A percentile compares a stretch with the other conserved stretches of the same genome.
phyloP scores from a whole-genome alignment of 1,140 invertebrate species.

The Penaeus vannamei region DNA sequence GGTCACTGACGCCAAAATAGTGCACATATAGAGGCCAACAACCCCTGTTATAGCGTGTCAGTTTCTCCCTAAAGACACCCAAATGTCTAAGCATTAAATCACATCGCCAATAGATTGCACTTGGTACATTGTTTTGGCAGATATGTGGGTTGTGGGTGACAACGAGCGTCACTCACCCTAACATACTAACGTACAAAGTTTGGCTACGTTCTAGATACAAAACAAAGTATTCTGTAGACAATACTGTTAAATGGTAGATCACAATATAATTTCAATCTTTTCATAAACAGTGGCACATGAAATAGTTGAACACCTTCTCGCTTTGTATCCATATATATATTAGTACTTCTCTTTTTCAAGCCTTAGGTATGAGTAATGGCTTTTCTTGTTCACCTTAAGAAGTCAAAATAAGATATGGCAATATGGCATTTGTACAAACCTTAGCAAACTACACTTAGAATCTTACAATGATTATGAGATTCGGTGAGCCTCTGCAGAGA shows the following conservation, averaged over 20 bases:
- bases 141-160: conserved; percentile 58
- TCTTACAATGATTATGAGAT: conserved; percentile 60
- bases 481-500: conserved; percentile 53
- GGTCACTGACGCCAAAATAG: conserved; percentile 45
- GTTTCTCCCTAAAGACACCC: conserved; percentile 24
- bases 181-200: conserved; percentile 66
- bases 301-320: conserved; percentile 54
- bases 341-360: conserved; percentile 30
- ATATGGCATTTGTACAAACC: conserved; percentile 64
- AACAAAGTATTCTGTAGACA: conserved; percentile 64
- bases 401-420: conserved; percentile 60
- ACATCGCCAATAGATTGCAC: conserved; percentile 65
- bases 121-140: conserved; percentile 65
- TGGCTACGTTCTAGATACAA: conserved; percentile 63
- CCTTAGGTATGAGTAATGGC: conserved; percentile 7
- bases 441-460: conserved; percentile 63
- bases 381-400: conserved; percentile 49
- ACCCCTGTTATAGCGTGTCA: conserved; percentile 28
- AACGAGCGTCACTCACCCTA: conserved; percentile 38
- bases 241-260: conserved; percentile 63
- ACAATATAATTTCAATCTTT: conserved; percentile 51
- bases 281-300: conserved; percentile 59
- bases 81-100: conserved; percentile 56
- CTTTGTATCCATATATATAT: conserved; percentile 60
- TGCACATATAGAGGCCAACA: conserved; percentile 46